Evolutionary conservation across 2,113 vertebrate genomes (phyloP).

Genomic region (Proteles cristata): DNA sequence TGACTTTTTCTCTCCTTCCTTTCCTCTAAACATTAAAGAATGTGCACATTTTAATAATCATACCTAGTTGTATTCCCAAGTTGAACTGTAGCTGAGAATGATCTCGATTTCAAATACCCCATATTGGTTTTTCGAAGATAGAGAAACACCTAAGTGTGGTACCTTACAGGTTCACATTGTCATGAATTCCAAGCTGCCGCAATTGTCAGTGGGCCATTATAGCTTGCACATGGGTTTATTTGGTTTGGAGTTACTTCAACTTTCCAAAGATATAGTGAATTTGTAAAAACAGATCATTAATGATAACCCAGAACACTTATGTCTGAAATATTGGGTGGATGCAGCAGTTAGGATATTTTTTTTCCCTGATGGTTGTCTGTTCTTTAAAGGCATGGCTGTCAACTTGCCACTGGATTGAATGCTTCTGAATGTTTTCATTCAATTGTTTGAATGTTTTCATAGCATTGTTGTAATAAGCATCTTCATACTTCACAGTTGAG

Average conservation of each 20-base stretch:
- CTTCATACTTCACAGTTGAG: slow-evolving; percentile 89
- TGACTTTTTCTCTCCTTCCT: background rate
- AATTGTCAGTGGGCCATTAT: slow-evolving; percentile 90
- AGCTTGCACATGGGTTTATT: slow-evolving; percentile 90
- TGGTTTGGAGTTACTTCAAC: slow-evolving; percentile 92
- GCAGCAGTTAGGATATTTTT: slow-evolving; percentile 81
- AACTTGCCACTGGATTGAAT: slow-evolving; percentile 84
- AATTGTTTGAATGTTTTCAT: slow-evolving; percentile 91
- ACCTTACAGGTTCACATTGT: slow-evolving; percentile 80
- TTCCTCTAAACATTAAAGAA: background rate
- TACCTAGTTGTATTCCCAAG: background rate
- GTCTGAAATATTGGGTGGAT: slow-evolving; percentile 88
- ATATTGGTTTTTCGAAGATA: slow-evolving; percentile 47
- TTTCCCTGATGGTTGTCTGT: slow-evolving; percentile 84
- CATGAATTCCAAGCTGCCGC: slow-evolving; percentile 83
- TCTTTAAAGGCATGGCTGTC: slow-evolving; percentile 85
- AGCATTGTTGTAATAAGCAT: slow-evolving; percentile 89
- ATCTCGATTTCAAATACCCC: background rate
- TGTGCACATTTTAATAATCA: background rate
- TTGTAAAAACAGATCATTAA: slow-evolving; percentile 90
- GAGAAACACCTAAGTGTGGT: background rate
- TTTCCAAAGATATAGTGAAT: slow-evolving; percentile 94
- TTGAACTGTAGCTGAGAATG: slow-evolving; percentile 27
- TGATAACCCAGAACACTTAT: slow-evolving; percentile 90
- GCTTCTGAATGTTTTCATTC: slow-evolving; percentile 88